These are phyloP conservation scores for Yponomeuta cagnagella DNA, from an alignment of 2,888 invertebrate genomes.

Conservation along the genomic window DNA sequence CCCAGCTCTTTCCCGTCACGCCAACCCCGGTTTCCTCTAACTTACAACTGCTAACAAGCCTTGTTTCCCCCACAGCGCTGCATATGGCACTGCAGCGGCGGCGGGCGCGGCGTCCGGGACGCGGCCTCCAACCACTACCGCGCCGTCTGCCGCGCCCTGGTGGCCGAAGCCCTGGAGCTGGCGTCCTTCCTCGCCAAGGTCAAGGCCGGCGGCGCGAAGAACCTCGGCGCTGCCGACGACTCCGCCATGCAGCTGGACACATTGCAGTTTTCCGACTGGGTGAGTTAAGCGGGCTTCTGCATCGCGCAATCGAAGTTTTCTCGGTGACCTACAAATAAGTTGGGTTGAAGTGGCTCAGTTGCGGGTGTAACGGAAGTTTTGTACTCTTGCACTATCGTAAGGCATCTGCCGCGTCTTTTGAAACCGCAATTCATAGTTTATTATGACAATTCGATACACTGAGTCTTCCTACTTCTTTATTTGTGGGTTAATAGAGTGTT, in stretches of 20 bases:
- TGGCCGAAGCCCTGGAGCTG: constrained; percentile 93
- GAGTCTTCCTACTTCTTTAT: too few relatives aligned
- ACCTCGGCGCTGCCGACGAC: constrained; percentile 78
- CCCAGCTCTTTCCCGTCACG: too few relatives aligned
- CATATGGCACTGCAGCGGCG: constrained; percentile 66
- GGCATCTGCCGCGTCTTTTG: too few relatives aligned
- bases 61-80: constrained; percentile 44
- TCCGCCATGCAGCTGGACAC: constrained; percentile 85
- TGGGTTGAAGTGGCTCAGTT: too few relatives aligned
- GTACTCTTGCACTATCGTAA: too few relatives aligned
- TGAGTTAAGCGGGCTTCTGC: constrained; percentile 58
- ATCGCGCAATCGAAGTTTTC: not conserved
- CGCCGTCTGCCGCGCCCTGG: constrained; percentile 93
- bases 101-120: constrained; percentile 64
- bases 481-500: too few relatives aligned
- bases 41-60: not conserved
- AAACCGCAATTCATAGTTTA: too few relatives aligned
- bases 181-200: constrained; percentile 93
- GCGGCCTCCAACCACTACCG: constrained; percentile 88
- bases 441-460: too few relatives aligned
- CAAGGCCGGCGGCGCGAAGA: constrained; percentile 78
- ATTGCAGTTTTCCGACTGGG: constrained; percentile 93
- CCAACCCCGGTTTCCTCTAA: too few relatives aligned
- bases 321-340: too few relatives aligned
- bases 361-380: too few relatives aligned